A percentile compares a stretch with the other conserved stretches of the same genome.
Evolutionary conservation across 2,113 vertebrate genomes (phyloP).

Genomic region (Petaurus breviceps): DNA sequence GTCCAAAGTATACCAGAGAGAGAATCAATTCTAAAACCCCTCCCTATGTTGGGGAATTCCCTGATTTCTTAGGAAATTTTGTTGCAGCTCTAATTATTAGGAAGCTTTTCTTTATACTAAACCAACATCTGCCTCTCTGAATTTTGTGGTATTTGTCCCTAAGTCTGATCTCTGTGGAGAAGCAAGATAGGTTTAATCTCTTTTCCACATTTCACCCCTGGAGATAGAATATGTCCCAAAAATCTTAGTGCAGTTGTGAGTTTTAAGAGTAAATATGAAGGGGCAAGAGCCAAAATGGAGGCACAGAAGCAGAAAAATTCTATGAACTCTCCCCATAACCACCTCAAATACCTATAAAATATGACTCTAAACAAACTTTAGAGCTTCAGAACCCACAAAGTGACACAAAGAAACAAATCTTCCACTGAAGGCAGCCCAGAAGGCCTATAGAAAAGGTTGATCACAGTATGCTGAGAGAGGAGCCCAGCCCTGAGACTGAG

Average conservation of each 20-base stretch:
- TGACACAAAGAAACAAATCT: too few relatives aligned
- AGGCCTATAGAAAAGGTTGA: too few relatives aligned
- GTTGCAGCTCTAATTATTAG: not conserved
- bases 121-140: not conserved
- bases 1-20: not conserved
- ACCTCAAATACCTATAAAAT: too few relatives aligned
- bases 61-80: not conserved
- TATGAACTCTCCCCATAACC: too few relatives aligned
- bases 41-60: not conserved
- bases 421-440: too few relatives aligned
- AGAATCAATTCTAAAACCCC: not conserved
- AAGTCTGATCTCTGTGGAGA: not conserved
- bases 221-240: not conserved
- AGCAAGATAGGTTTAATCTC: not conserved
- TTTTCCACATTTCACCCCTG: not conserved
- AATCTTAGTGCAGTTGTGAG: not conserved
- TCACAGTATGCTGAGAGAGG: too few relatives aligned
- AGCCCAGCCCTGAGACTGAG: too few relatives aligned
- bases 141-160: not conserved
- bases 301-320: too few relatives aligned
- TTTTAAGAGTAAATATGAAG: not conserved
- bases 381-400: too few relatives aligned
- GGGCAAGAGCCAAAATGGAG: too few relatives aligned
- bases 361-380: too few relatives aligned
- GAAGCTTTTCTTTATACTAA: not conserved